Conservation (phyloP, 2,888 invertebrate genomes). For the Eretmocerus hayati region DNA sequence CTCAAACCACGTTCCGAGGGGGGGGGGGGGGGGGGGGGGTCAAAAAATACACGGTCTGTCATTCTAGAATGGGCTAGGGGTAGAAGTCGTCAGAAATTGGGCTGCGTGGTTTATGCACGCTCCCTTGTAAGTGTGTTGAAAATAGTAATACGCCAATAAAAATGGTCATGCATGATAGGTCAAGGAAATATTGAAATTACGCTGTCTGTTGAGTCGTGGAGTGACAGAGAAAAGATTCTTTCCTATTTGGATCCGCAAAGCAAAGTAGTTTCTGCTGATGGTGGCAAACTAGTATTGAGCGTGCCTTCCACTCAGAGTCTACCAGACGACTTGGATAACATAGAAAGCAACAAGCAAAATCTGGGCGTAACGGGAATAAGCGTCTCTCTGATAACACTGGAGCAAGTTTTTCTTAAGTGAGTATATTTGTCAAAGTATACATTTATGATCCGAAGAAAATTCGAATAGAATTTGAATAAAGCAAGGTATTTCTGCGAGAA, state of each 20-base stretch:
- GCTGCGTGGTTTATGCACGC: too few species aligned
- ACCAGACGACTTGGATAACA: slow-evolving; percentile 53
- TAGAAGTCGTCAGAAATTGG: too few species aligned
- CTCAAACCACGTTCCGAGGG: too few species aligned
- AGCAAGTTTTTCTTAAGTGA: slow-evolving; percentile 81
- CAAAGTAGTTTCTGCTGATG: slow-evolving; percentile 41
- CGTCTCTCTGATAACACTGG: slow-evolving; percentile 77
- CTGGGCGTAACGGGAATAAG: slow-evolving; percentile 68
- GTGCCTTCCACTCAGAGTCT: slow-evolving; percentile 52
- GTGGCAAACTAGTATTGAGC: slow-evolving; percentile 50
- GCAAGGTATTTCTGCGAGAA: too few species aligned
- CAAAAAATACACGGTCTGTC: too few species aligned
- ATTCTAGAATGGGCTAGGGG: too few species aligned
- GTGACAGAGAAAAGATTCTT: slow-evolving; percentile 33
- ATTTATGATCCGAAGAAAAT: too few species aligned
- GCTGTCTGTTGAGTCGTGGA: slow-evolving; percentile 28
- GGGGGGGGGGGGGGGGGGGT: too few species aligned
- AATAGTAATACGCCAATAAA: not conserved
- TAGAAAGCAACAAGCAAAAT: slow-evolving; percentile 54
- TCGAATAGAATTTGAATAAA: too few species aligned
- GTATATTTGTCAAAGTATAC: not conserved
- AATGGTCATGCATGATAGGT: slow-evolving; percentile 15
- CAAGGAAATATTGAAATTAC: slow-evolving; percentile 30
- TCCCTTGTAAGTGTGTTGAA: too few species aligned
- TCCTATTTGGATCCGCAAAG: slow-evolving; percentile 43